A percentile compares a stretch with the other conserved stretches of the same genome.
Evolutionary conservation across 2,113 vertebrate species (phyloP).

Genomic region (Mixornis gularis): DNA sequence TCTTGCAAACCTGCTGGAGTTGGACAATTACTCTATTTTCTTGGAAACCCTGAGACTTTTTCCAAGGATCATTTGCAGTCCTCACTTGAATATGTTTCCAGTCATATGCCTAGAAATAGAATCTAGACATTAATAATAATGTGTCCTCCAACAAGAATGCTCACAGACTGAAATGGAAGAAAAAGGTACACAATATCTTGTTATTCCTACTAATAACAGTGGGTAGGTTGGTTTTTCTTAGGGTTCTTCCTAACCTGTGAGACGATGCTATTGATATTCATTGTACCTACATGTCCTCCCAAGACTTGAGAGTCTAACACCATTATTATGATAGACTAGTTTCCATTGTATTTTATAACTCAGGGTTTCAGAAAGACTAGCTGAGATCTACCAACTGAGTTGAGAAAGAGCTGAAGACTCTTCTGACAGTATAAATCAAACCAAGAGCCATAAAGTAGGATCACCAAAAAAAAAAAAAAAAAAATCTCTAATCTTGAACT

Average conservation of each 20-base stretch:
- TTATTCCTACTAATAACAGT: background rate
- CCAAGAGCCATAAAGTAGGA: background rate
- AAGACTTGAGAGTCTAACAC: background rate
- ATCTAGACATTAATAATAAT: background rate
- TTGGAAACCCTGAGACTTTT: background rate
- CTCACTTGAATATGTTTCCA: background rate
- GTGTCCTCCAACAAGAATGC: background rate
- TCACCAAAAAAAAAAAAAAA: background rate
- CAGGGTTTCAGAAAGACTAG: background rate
- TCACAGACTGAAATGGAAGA: background rate
- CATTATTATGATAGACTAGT: background rate
- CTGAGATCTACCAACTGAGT: background rate
- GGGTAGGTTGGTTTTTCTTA: background rate
- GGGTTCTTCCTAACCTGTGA: background rate
- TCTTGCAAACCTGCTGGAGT: background rate
- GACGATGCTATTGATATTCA: background rate
- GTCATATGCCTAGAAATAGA: background rate
- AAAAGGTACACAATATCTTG: background rate
- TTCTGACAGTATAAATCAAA: background rate
- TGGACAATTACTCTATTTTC: background rate
- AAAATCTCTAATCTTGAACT: background rate
- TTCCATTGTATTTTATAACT: background rate
- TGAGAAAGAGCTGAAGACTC: background rate
- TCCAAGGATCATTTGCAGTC: background rate
- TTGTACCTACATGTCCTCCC: background rate